Evolutionary conservation across 1,140 invertebrate species (phyloP).

Genomic region (Augochlora pura): DNA sequence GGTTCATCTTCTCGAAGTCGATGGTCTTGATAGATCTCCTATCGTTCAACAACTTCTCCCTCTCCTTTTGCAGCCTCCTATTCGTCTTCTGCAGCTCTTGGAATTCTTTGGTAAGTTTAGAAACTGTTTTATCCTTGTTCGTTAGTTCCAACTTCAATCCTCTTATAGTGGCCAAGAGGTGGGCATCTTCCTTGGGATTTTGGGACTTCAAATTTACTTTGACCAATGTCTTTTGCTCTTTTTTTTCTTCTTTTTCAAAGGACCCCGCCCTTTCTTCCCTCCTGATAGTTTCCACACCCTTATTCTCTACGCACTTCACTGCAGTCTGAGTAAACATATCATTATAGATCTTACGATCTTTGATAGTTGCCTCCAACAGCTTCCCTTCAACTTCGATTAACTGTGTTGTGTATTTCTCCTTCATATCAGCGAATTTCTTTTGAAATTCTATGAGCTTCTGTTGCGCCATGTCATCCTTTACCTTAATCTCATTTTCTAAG

Average conservation of each 20-base stretch:
- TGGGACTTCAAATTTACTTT: conserved; percentile 70
- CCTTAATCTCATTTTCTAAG: conserved; percentile 85
- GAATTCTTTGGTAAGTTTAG: conserved; percentile 86
- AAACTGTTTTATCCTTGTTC: conserved; percentile 86
- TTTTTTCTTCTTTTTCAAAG: conserved; percentile 56
- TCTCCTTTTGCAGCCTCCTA: conserved; percentile 86
- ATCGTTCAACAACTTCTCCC: conserved; percentile 82
- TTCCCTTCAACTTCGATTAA: conserved; percentile 86
- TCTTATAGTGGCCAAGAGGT: conserved; percentile 88
- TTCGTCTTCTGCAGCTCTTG: conserved; percentile 88
- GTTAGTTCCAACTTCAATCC: conserved; percentile 87
- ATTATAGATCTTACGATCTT: conserved; percentile 63
- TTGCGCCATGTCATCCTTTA: conserved; percentile 85
- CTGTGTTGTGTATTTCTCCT: conserved; percentile 87
- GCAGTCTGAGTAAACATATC: conserved; percentile 72
- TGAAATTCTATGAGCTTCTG: conserved; percentile 86
- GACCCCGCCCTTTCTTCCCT: conserved; percentile 47
- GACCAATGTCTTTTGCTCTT: conserved; percentile 43
- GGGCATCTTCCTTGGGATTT: conserved; percentile 85
- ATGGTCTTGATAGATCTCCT: conserved; percentile 59
- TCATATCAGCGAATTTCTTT: conserved; percentile 87
- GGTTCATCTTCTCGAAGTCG: conserved; percentile 66
- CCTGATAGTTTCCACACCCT: conserved; percentile 53
- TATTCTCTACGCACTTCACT: conserved; percentile 56
- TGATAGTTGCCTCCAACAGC: conserved; percentile 61